A percentile compares a stretch with the other conserved stretches of the same genome.
Evolutionary conservation across 1,140 invertebrate genomes (phyloP).

Genomic region (Belonocnema kinseyi): DNA sequence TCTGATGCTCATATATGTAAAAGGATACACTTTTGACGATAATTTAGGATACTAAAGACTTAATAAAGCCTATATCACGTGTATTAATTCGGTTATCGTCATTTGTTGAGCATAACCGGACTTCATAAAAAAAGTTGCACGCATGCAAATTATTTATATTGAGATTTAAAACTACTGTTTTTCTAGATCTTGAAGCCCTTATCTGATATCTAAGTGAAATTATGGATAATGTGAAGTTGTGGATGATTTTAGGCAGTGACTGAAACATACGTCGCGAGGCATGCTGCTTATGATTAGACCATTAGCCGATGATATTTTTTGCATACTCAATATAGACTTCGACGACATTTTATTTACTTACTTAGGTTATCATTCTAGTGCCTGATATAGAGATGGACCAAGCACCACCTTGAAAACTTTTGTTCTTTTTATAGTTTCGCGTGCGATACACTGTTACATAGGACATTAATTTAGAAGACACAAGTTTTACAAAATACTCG

Average conservation of each 20-base stretch:
- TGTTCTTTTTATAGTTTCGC: constrained; percentile 20
- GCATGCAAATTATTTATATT: constrained; percentile 42
- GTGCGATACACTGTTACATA: neutral
- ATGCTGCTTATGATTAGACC: constrained; percentile 48
- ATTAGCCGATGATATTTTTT: constrained; percentile 34
- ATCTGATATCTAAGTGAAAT: constrained; percentile 39
- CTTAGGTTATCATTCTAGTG: constrained; percentile 51
- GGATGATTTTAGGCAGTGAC: constrained; percentile 48
- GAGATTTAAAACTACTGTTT: constrained; percentile 8
- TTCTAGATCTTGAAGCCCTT: constrained; percentile 11
- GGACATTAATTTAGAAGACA: constrained; percentile 10
- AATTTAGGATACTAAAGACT: constrained; percentile 20
- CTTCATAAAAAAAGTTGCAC: constrained; percentile 38
- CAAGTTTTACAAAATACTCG: neutral
- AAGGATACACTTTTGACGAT: neutral
- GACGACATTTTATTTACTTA: constrained; percentile 50
- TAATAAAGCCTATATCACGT: constrained; percentile 37
- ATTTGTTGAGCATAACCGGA: constrained; percentile 26
- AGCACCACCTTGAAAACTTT: constrained; percentile 41
- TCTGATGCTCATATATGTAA: neutral
- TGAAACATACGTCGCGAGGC: constrained; percentile 36
- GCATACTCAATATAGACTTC: neutral
- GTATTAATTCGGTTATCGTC: constrained; percentile 39
- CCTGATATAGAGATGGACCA: constrained; percentile 41
- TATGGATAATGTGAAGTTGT: constrained; percentile 41